Percentiles rank a stretch among this genome's conserved stretches.
These are phyloP conservation scores for Clupea harengus DNA, from an alignment of 2,113 vertebrate genomes.

Conservation along the genomic window DNA sequence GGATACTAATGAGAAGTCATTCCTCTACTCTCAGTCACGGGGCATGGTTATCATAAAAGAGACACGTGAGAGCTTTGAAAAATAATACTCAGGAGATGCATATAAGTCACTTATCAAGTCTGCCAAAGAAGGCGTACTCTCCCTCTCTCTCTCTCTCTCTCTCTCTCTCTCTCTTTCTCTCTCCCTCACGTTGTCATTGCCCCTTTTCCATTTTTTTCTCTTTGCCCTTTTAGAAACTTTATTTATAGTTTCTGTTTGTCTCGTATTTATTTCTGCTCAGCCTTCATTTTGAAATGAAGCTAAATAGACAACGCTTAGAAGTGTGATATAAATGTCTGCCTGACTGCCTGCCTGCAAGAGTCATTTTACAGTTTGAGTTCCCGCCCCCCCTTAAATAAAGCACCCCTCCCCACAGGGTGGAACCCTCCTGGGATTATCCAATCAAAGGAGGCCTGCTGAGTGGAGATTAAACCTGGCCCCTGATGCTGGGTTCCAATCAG, in stretches of 20 bases:
- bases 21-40: neutral
- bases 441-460: constrained; percentile 11
- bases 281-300: neutral
- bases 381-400: neutral
- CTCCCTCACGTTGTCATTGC: neutral
- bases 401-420: neutral
- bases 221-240: neutral
- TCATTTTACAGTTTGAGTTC: constrained; percentile 20
- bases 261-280: neutral
- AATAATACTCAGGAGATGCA: neutral
- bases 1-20: neutral
- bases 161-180: constrained; percentile 17
- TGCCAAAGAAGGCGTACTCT: neutral
- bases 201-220: neutral
- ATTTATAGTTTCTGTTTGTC: neutral
- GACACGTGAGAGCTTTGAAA: neutral
- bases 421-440: constrained; percentile 26
- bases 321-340: neutral
- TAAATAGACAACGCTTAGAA: neutral
- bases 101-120: neutral
- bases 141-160: constrained; percentile 19
- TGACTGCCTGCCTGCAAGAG: neutral
- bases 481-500: constrained; percentile 28
- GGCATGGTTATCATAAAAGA: neutral
- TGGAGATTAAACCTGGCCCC: constrained; percentile 29